A percentile compares a stretch with the other conserved stretches of the same genome.
Evolutionary conservation across 2,888 invertebrate species (phyloP).

Genomic region (Thysanoteuthis rhombus): DNA sequence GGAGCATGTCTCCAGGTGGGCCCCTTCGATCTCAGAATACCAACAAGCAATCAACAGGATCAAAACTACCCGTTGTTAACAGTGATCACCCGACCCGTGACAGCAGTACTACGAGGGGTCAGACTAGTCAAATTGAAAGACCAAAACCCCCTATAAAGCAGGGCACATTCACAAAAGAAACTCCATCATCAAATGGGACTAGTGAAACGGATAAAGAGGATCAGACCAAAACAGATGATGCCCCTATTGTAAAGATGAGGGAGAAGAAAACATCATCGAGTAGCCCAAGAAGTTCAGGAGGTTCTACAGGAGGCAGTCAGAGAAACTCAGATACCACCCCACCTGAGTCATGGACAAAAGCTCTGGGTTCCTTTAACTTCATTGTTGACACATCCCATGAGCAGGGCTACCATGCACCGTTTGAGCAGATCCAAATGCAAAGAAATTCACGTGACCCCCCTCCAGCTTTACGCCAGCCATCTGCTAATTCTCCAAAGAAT

Average conservation of each 20-base stretch:
- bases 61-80: conserved; percentile 15
- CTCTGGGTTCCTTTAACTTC: conserved; percentile 50
- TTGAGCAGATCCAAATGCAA: conserved; percentile 42
- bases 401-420: conserved; percentile 36
- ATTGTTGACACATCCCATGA: conserved; percentile 40
- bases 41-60: conserved; percentile 19
- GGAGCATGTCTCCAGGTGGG: conserved; percentile 17
- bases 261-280: conserved; percentile 39
- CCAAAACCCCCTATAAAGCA: conserved; percentile 75
- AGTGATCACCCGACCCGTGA: conserved; percentile 31
- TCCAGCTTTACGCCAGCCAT: conserved; percentile 34
- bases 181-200: conserved; percentile 50
- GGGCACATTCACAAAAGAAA: conserved; percentile 90
- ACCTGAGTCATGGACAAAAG: conserved; percentile 51
- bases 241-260: conserved; percentile 37
- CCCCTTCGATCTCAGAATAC: conserved; percentile 35
- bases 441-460: conserved; percentile 40
- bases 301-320: conserved; percentile 39
- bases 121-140: conserved; percentile 40
- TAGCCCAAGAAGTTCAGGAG: conserved; percentile 42
- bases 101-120: conserved; percentile 35
- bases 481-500: background rate
- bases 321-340: conserved; percentile 38
- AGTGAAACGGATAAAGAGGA: conserved; percentile 28
- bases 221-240: background rate